Evolutionary conservation across 2,797 vertebrate genomes (phyloP).

Genomic region (Intellagama lesueurii): DNA sequence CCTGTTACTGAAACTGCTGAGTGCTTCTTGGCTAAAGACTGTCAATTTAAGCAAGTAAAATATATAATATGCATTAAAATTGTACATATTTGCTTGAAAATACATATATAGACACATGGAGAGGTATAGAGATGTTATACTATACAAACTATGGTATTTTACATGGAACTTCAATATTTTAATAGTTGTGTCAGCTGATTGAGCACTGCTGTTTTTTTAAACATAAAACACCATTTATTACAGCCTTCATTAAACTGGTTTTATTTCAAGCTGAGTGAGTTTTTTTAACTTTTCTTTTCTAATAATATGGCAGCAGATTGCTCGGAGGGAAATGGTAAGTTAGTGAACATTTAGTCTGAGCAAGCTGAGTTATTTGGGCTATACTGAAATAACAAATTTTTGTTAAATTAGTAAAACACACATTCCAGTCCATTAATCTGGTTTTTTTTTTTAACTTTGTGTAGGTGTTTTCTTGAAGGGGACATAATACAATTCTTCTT

Average conservation of each 20-base stretch:
- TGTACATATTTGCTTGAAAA: not conserved
- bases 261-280: constrained; percentile 74
- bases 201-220: constrained; percentile 53
- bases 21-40: not conserved
- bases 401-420: constrained; percentile 32
- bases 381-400: constrained; percentile 53
- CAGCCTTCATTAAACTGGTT: constrained; percentile 65
- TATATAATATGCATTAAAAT: not conserved
- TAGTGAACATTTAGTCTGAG: constrained; percentile 69
- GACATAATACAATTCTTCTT: not conserved
- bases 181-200: not conserved
- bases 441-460: constrained; percentile 38
- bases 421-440: constrained; percentile 36
- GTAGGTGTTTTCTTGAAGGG: constrained; percentile 39
- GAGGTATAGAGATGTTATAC: not conserved
- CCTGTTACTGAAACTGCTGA: not conserved
- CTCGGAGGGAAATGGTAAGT: constrained; percentile 79
- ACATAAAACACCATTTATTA: constrained; percentile 55
- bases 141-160: not conserved
- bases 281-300: constrained; percentile 78
- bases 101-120: not conserved
- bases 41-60: not conserved
- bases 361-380: constrained; percentile 61
- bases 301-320: constrained; percentile 78
- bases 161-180: constrained; percentile 3